Conservation (phyloP, 2,113 vertebrate species). For the Meleagris gallopavo region DNA sequence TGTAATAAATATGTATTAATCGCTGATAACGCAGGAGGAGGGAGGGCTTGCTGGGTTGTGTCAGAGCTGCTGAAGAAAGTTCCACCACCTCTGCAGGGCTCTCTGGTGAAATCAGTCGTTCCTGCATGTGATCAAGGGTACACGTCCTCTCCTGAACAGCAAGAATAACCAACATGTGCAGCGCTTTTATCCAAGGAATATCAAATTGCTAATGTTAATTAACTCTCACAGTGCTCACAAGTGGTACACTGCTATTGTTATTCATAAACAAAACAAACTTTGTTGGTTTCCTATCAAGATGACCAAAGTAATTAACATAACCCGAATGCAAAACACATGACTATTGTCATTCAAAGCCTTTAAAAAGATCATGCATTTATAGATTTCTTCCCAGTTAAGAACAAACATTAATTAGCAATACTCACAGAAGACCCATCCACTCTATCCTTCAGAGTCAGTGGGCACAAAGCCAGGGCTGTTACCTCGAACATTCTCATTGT, state of each 20-base stretch:
- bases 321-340: background rate
- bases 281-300: background rate
- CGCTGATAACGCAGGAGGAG: background rate
- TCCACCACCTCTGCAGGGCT: background rate
- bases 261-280: conserved; percentile 21
- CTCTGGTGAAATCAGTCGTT: background rate
- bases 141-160: background rate
- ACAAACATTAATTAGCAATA: background rate
- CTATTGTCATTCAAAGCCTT: background rate
- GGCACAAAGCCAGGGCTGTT: background rate
- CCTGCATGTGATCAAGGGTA: background rate
- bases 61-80: background rate
- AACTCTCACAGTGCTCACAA: background rate
- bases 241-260: background rate
- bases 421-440: background rate
- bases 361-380: background rate
- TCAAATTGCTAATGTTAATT: conserved; percentile 2
- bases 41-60: background rate
- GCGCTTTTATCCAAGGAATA: conserved; percentile 28
- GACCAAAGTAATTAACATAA: background rate
- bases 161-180: background rate
- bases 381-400: background rate
- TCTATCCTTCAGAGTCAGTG: background rate
- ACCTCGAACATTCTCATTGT: background rate
- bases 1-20: background rate